Percentiles rank a stretch among this genome's conserved stretches.
These are phyloP conservation scores for Leptinotarsa undecemlineata DNA, from an alignment of 1,140 invertebrate genomes.

Conservation along the genomic window DNA sequence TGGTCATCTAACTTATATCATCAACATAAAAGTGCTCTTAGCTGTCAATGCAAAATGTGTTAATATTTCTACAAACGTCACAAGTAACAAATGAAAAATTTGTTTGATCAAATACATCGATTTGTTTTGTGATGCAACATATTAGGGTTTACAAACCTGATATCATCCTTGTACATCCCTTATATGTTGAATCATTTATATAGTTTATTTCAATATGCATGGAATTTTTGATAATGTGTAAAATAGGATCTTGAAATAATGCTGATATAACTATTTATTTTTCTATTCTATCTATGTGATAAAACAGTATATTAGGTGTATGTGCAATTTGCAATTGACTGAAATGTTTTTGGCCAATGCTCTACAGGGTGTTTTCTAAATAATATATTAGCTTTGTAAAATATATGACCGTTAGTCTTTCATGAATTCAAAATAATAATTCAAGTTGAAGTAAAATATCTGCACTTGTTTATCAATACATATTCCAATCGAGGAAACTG, in stretches of 20 bases:
- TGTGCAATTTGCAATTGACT: conserved; percentile 16
- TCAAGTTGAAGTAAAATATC: background rate
- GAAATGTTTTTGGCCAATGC: background rate
- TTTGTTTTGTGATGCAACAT: background rate
- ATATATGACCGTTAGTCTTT: background rate
- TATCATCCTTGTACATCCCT: background rate
- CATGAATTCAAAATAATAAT: background rate
- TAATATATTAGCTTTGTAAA: no score
- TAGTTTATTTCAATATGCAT: conserved; percentile 41
- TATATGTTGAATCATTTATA: conserved; percentile 34
- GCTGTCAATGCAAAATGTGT: conserved; percentile 9
- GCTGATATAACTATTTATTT: conserved; percentile 6
- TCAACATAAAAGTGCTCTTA: conserved; percentile 11
- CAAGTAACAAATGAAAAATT: conserved; percentile 3
- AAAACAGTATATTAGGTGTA: conserved; percentile 4
- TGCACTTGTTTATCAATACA: background rate
- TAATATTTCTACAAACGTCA: background rate
- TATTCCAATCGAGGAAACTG: background rate
- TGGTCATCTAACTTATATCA: conserved; percentile 1
- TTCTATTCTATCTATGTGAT: conserved; percentile 10
- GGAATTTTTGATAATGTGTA: conserved; percentile 36
- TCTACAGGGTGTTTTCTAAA: background rate
- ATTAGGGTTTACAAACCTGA: conserved; percentile 7
- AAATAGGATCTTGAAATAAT: background rate
- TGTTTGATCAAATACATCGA: background rate